Evolutionary conservation across 2,888 invertebrate genomes (phyloP), one percentile per base, ranked within the genome.

Genomic region (Linnaemya tessellans): DNA sequence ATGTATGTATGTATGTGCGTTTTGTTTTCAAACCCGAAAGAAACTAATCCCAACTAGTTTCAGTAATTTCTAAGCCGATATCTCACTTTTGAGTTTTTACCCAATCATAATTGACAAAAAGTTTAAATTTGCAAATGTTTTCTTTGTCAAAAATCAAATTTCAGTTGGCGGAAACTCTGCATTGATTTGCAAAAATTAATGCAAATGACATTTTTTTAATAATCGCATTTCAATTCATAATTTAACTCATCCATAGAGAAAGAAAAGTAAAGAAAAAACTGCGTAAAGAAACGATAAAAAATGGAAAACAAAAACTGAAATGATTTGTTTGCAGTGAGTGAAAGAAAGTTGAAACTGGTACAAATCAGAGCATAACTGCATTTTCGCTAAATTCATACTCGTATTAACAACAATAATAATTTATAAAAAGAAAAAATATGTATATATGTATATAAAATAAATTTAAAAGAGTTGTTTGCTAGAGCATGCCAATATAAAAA

Each of bases 291-390:
- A 67, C 5, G 13, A 58, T 43, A 43, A 68, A 78, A 84, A 70
- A 41, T 73, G 65, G 49, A 84, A 70, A 80, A 68, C 20, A 85
- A 85, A 84, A 56, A 56, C 46, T 35, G 54, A 77, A 71, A 75
- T 74, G 67, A 60, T 49, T 65, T 77, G 22, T 62, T 80, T 74
- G 58, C 70, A 75, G 73, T 85, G 60, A 81, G 90, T 90, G 90
- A 91, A 83, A 92, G 92, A 92, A 92, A 92, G 92, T 91, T 90
- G 89, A 91, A 92, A 92, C 91, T 91, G 91, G 91, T 90, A 92
- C 91, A 92, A 92, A 92, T 92, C 91, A 92, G 92, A 92, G 92
- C 92, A 92, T 92, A 92, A 92, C 92, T 92, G 92, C 91, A 91
- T 89, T 91, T 90, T 90, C 89, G 90, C 90, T 89, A 88, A 89